phyloP scores from a whole-genome alignment of 2,113 vertebrate species.

The Entelurus aequoreus region DNA sequence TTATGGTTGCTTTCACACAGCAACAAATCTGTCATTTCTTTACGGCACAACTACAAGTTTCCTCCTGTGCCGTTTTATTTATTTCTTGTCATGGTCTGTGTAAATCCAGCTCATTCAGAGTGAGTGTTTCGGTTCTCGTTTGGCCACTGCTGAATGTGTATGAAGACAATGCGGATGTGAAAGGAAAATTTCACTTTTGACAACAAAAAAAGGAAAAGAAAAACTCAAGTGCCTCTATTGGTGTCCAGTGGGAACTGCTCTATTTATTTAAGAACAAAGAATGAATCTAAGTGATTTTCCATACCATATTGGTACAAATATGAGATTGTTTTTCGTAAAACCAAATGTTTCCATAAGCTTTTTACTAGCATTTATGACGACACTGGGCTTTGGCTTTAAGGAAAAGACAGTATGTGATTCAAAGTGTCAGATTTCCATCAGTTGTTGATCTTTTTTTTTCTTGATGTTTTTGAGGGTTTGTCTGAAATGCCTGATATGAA shows the following conservation, averaged over 20 bases:
- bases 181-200: constrained; percentile 65
- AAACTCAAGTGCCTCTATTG: constrained; percentile 76
- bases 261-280: constrained; percentile 76
- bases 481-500: constrained; percentile 49
- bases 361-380: constrained; percentile 69
- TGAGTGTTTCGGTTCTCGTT: constrained; percentile 52
- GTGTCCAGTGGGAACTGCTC: constrained; percentile 73
- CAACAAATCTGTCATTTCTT: constrained; percentile 35
- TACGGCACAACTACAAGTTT: constrained; percentile 18
- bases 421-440: constrained; percentile 55
- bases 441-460: constrained; percentile 48
- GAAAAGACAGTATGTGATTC: constrained; percentile 44
- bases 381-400: constrained; percentile 69
- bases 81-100: constrained; percentile 31
- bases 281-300: constrained; percentile 74
- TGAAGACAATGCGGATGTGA: constrained; percentile 57
- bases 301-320: constrained; percentile 82
- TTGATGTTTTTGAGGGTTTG: constrained; percentile 53
- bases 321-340: constrained; percentile 73
- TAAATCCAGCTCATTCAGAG: constrained; percentile 47
- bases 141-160: constrained; percentile 61
- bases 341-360: constrained; percentile 74
- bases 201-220: constrained; percentile 50
- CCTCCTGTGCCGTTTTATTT: constrained; percentile 19
- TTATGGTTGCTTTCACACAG: constrained; percentile 44